phyloP scores from a whole-genome alignment of 2,797 vertebrate species.

The Allobates femoralis region DNA sequence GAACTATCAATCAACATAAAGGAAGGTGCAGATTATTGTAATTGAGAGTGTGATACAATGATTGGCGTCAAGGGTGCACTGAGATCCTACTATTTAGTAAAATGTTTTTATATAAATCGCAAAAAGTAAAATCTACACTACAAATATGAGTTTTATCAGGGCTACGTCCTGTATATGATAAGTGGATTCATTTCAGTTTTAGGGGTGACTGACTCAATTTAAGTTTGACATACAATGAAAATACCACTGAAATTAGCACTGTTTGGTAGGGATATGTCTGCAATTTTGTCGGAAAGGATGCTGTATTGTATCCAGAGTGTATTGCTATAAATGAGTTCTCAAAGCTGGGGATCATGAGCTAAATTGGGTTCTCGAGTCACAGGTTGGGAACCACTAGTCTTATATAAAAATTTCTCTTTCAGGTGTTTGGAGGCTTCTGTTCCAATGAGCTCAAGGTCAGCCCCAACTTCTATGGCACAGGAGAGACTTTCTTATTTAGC shows the following conservation, averaged over 20 bases:
- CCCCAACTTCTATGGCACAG: constrained; percentile 74
- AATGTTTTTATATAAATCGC: too few species aligned
- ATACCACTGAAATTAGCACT: neutral
- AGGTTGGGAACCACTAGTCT: neutral
- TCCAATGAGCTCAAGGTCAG: constrained; percentile 69
- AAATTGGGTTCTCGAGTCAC: neutral
- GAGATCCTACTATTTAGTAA: too few species aligned
- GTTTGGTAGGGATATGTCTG: neutral
- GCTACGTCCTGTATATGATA: too few species aligned
- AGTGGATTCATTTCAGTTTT: too few species aligned
- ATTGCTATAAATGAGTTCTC: neutral
- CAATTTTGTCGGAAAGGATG: neutral
- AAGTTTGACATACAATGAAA: neutral
- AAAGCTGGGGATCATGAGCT: neutral
- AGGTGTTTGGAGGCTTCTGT: constrained; percentile 77
- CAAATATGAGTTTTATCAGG: too few species aligned
- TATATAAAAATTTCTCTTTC: constrained; percentile 33
- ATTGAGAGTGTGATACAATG: too few species aligned
- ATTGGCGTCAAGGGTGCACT: too few species aligned
- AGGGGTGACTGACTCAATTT: too few species aligned
- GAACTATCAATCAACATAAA: too few species aligned
- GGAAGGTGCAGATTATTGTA: too few species aligned
- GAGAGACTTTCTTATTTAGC: constrained; percentile 77
- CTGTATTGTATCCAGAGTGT: neutral
- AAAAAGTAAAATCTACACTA: too few species aligned